These are phyloP conservation scores for Schizopygopsis pylzovi DNA, from an alignment of 2,797 vertebrate species.

Conservation along the genomic window DNA sequence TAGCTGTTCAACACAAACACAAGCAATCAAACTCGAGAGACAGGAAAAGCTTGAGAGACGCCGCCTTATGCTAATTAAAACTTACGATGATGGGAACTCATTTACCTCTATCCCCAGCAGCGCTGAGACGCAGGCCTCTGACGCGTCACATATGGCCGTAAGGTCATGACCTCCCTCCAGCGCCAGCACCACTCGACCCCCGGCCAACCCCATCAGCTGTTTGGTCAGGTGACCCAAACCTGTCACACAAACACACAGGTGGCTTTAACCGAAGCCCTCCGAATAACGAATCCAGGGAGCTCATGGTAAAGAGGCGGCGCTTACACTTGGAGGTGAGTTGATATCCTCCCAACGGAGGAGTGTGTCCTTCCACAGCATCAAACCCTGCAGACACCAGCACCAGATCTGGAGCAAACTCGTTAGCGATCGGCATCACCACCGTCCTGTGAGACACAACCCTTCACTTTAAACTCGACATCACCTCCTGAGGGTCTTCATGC, in stretches of 20 bases:
- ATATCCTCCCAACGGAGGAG: conserved; percentile 90
- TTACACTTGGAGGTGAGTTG: conserved; percentile 91
- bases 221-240: conserved; percentile 95
- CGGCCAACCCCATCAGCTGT: conserved; percentile 92
- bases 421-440: conserved; percentile 93
- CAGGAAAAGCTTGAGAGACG: too few species aligned
- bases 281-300: too few species aligned
- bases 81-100: background rate
- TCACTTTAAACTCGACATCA: too few species aligned
- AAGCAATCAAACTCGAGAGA: conserved; percentile 1
- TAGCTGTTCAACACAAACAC: conserved; percentile 43
- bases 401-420: conserved; percentile 90
- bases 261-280: background rate
- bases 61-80: conserved; percentile 8
- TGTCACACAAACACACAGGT: conserved; percentile 58
- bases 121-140: conserved; percentile 72
- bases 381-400: conserved; percentile 94
- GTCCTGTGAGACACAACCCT: conserved; percentile 74
- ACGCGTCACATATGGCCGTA: conserved; percentile 95
- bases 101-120: conserved; percentile 49
- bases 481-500: too few species aligned
- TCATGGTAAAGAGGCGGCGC: conserved; percentile 51
- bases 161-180: conserved; percentile 97
- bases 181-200: conserved; percentile 89
- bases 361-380: conserved; percentile 92